Base-by-base conservation (phyloP, 37 sponge, comb jelly and placozoan species). In the Spongia lamella region DNA sequence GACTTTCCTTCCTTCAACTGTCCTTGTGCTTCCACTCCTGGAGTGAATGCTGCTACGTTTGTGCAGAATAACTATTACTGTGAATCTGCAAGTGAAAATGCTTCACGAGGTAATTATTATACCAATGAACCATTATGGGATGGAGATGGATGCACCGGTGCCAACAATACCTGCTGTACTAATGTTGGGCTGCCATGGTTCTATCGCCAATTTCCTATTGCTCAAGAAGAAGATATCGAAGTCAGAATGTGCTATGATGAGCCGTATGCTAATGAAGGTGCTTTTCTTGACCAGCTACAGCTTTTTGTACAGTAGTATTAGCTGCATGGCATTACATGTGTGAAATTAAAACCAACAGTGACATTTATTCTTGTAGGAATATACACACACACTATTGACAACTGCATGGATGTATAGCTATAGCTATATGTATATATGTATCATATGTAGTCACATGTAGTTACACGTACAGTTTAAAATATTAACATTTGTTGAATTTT, bases 61-160 rank as follows among this genome's bases (percentile, higher is more conserved):
- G 58, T 73, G 2, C 60, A 76, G 1, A 56, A 66, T 56, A 37
- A 74, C 51, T 83, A 75, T 26, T 75, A 73, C 68, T 83, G 83
- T 75, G 83, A 83, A 21, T 73, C 83, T 21, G 83, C 54, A 15
- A 74, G 38, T 43, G 19, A 62, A 24, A n/a, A 38, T 56, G 32
- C 4, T 24, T 43, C 24, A 16, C 20, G 51, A 20, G 1, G 4
- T 26, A 67, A n/a, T 9, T 67, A 66, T 56, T 83, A 83, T 30
- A 16, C 37, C 5, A 60, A 75, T 66, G 69, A 83, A 35, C 83
- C 83, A n/a, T 53, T 84, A 22, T 84, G 84, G 84, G 77, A 76
- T 63, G 84, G 84, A 53, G 64, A 50, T 33, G 84, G 78, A 20
- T 84, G 84, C 76, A n/a, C n/a, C n/a, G 52, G 61, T 2, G 38